Evolutionary conservation across 92 coral and sea anemone genomes (phyloP), one percentile per base, ranked within the genome.

Genomic region (Desmophyllum pertusum): DNA sequence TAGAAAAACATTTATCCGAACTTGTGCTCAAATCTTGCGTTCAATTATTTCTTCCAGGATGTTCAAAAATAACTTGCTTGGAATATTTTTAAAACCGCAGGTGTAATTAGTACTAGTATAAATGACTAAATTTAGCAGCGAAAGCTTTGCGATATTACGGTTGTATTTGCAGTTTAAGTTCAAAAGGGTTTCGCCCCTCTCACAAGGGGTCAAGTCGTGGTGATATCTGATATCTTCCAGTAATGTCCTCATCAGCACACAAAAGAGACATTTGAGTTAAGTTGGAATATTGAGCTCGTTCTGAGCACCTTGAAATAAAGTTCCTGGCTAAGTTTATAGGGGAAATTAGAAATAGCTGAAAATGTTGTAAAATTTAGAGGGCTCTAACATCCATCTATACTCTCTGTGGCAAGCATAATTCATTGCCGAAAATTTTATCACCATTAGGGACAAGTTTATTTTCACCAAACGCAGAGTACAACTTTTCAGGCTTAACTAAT

Each of bases 71-170:
- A 80, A 73, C 84, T 37, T 43, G 10, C 73, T 18, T 6, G 66
- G 68, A 80, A 80, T 80, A 80, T 80, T 67, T 80, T 70, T 68
- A 80, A 67, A 68, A 80, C 50, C 84, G 68, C 67, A 52, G 50
- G 5, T 51, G 63, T 45, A 43, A 69, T 80, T 69, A 52, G 76
- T 14, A 45, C 61, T 42, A 64, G 84, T 33, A 79, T 81, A 15
- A 55, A 25, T n/a, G 15, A 41, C 86, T 82, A 82, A 71, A 82
- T 55, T 82, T 82, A 82, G 86, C 84, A 48, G 23, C 41, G 39
- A 62, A 73, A 33, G 43, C 29, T 55, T 46, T 41, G 10, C 19
- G 51, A 82, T 82, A 82, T 82, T 73, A 82, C 29, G 30, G 72
- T 70, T 71, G 79, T 55, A 21, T 82, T 18, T 53, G 63, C 84